phyloP scores from a whole-genome alignment of 35 echinoderm and acorn worm species.

The Apostichopus japonicus region DNA sequence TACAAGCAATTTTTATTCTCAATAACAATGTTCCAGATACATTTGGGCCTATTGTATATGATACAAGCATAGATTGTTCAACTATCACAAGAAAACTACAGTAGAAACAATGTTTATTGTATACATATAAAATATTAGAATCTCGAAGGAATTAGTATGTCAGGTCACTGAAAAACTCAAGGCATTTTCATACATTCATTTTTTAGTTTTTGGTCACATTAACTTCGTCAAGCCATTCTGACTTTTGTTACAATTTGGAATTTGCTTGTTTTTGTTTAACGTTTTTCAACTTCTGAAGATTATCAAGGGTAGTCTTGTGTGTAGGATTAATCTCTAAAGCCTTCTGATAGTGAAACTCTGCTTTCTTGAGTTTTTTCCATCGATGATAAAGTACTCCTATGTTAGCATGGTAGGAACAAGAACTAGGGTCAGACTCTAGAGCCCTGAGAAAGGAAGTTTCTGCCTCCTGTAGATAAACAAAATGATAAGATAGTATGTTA shows the following conservation, averaged over 20 bases:
- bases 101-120: too few relatives aligned
- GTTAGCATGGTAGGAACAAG: conserved; percentile 79
- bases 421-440: conserved; percentile 56
- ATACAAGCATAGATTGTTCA: too few relatives aligned
- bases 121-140: too few relatives aligned
- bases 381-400: conserved; percentile 93
- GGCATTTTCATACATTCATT: too few relatives aligned
- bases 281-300: conserved; percentile 77
- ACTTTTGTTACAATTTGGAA: neutral
- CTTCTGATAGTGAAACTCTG: conserved; percentile 63
- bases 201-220: too few relatives aligned
- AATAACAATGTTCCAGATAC: too few relatives aligned
- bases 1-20: too few relatives aligned
- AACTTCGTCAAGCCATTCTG: too few relatives aligned
- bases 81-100: too few relatives aligned
- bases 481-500: neutral
- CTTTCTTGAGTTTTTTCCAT: conserved; percentile 78
- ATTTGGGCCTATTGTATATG: too few relatives aligned
- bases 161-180: too few relatives aligned
- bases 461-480: conserved; percentile 70
- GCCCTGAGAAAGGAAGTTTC: conserved; percentile 82
- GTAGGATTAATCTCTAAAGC: conserved; percentile 73
- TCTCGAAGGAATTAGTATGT: too few relatives aligned
- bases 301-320: conserved; percentile 42
- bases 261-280: conserved; percentile 29